phyloP scores from a whole-genome alignment of 2,888 invertebrate genomes.

The Melipona beecheii region DNA sequence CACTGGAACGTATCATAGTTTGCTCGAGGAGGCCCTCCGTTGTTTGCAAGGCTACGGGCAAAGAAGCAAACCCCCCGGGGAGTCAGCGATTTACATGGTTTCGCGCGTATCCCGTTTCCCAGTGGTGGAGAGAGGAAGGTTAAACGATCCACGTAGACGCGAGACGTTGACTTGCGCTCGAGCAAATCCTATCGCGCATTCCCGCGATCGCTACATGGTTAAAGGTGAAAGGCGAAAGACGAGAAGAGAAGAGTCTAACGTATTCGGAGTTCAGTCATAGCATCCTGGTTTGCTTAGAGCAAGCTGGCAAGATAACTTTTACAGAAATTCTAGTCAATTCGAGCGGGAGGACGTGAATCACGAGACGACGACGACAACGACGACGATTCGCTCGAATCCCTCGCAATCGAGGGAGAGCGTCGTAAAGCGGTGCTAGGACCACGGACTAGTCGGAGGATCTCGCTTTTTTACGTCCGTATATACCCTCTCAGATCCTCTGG shows the following conservation, averaged over 20 bases:
- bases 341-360: constrained; percentile 34
- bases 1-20: background rate
- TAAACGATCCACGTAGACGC: background rate
- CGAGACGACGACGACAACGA: constrained; percentile 40
- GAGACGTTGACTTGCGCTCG: background rate
- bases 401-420: constrained; percentile 13
- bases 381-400: constrained; percentile 30
- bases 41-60: background rate
- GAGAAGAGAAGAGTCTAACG: constrained; percentile 34
- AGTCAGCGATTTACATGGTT: constrained; percentile 19
- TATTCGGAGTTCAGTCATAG: constrained; percentile 43
- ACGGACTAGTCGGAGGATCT: background rate
- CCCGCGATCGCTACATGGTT: background rate
- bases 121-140: background rate
- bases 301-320: constrained; percentile 40
- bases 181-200: constrained; percentile 6
- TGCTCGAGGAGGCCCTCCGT: background rate
- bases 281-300: constrained; percentile 27
- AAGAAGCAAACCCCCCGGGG: background rate
- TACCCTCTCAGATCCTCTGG: constrained; percentile 9
- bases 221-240: background rate
- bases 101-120: constrained; percentile 6
- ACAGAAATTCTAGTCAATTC: constrained; percentile 44
- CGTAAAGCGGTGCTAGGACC: constrained; percentile 46
- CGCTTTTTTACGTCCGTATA: constrained; percentile 18